A percentile compares a stretch with the other conserved stretches of the same genome.
These are phyloP conservation scores for Cryptomyrus ogoouensis DNA, from an alignment of 2,113 vertebrate species.

Conservation along the genomic window DNA sequence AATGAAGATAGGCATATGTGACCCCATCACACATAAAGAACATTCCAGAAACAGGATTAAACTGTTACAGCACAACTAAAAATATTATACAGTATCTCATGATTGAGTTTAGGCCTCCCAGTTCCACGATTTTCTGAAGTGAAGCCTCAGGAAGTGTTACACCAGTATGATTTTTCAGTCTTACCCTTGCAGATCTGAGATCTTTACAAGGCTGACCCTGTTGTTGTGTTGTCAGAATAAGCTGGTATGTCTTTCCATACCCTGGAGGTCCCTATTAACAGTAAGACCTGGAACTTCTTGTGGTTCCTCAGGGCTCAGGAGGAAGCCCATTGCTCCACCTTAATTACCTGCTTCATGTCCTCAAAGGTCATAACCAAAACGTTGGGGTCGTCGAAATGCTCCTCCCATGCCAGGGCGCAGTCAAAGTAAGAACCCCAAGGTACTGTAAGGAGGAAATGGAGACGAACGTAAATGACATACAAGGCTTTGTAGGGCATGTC, in stretches of 20 bases:
- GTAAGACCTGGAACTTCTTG: not conserved
- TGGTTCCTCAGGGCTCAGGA: not conserved
- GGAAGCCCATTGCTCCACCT: not conserved
- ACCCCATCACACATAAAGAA: not conserved
- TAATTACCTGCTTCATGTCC: constrained; percentile 68
- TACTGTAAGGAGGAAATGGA: constrained; percentile 50
- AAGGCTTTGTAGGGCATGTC: not conserved
- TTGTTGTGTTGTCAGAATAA: not conserved
- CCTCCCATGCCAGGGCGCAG: constrained; percentile 65
- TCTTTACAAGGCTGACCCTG: not conserved
- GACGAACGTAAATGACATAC: not conserved
- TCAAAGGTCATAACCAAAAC: constrained; percentile 68
- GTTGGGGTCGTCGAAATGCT: constrained; percentile 57
- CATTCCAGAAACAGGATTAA: not conserved
- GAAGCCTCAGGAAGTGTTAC: not conserved
- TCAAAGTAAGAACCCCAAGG: constrained; percentile 77
- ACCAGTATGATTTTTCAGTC: not conserved
- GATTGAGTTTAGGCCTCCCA: not conserved
- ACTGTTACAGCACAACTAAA: not conserved
- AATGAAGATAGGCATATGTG: not conserved
- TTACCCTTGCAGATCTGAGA: not conserved
- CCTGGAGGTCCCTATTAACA: not conserved
- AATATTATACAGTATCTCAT: not conserved
- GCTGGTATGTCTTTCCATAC: not conserved
- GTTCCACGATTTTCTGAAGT: not conserved